A percentile compares a stretch with the other conserved stretches of the same genome.
Conservation (phyloP, 2,888 invertebrate genomes). For the Trachelus stipa region DNA sequence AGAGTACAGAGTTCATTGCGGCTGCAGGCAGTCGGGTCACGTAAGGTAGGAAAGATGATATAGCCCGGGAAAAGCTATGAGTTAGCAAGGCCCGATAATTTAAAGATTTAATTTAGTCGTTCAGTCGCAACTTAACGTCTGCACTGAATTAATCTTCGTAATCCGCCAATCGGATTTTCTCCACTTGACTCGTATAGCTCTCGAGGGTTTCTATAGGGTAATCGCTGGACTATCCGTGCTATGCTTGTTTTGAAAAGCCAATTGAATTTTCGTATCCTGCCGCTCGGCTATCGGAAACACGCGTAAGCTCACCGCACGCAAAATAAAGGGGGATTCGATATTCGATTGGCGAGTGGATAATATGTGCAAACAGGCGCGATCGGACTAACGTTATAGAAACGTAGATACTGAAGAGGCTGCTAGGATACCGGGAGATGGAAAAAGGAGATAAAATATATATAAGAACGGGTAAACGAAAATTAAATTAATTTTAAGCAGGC, state of each 20-base stretch:
- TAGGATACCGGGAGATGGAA: too few species aligned
- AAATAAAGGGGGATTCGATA: background rate
- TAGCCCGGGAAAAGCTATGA: slow-evolving; percentile 37
- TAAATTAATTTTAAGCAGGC: background rate
- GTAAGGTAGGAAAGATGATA: background rate
- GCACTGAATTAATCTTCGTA: slow-evolving; percentile 61
- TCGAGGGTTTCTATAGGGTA: background rate
- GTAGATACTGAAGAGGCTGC: background rate
- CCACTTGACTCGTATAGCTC: background rate
- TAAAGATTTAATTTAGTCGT: slow-evolving; percentile 55
- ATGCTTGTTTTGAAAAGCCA: background rate
- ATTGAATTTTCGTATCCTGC: background rate
- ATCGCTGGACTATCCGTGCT: background rate
- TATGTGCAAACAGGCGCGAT: background rate
- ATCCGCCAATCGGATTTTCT: slow-evolving; percentile 35
- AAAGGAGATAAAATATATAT: background rate
- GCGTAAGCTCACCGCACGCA: background rate
- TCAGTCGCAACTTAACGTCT: slow-evolving; percentile 27
- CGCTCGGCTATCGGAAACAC: background rate
- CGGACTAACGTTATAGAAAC: background rate
- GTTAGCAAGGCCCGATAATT: slow-evolving; percentile 47
- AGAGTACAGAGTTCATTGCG: background rate
- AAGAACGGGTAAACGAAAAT: background rate
- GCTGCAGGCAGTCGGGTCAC: background rate
- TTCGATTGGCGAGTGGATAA: background rate